phyloP scores from a whole-genome alignment of 2,113 vertebrate genomes.

The Prochilodus magdalenae region DNA sequence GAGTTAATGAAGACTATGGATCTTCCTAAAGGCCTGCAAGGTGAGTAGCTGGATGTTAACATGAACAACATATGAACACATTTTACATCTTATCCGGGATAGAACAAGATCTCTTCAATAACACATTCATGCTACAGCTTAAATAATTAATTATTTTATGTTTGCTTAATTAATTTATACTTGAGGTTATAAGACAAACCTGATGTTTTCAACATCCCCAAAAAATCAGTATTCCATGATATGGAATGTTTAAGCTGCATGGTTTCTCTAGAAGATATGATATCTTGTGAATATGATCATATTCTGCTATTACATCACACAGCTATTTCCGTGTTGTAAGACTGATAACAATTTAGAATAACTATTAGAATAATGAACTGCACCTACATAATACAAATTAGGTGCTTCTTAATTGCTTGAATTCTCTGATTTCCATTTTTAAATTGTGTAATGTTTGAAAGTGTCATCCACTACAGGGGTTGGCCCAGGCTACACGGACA shows the following conservation, averaged over 20 bases:
- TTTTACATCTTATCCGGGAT: neutral
- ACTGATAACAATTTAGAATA: no score
- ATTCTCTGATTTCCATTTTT: neutral
- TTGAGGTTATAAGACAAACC: no score
- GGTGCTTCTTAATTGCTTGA: neutral
- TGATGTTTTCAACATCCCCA: no score
- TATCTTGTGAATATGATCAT: no score
- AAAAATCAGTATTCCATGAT: no score
- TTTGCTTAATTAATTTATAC: no score
- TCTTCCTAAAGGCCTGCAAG: conserved; percentile 93
- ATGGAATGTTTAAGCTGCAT: no score
- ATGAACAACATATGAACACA: neutral
- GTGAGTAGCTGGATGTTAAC: conserved; percentile 67
- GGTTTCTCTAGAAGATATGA: no score
- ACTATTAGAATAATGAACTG: neutral
- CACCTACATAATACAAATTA: neutral
- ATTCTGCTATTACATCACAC: no score
- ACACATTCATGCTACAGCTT: neutral
- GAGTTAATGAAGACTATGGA: conserved; percentile 97
- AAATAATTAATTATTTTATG: no score
- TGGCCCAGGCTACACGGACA: conserved; percentile 90
- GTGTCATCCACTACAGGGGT: conserved; percentile 78
- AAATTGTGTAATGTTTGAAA: neutral
- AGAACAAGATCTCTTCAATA: neutral
- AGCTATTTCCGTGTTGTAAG: no score